Evolutionary conservation across 2,113 vertebrate genomes (phyloP), one percentile per base, ranked within the genome.

Genomic region (Pimephales promelas): DNA sequence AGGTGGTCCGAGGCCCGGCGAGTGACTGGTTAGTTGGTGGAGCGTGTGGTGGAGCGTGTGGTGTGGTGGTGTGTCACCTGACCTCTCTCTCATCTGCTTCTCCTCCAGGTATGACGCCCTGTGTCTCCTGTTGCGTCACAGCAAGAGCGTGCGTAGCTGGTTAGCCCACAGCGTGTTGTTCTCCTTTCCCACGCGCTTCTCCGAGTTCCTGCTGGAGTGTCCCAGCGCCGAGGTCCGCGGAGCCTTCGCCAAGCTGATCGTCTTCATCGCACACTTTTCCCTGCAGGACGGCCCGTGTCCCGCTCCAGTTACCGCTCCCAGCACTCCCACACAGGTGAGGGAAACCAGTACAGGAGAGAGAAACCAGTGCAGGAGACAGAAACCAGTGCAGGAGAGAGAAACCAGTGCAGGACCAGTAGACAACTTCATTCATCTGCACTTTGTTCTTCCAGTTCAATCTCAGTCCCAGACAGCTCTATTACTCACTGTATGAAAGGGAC

Each of bases 241-340:
- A 47, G 97, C 98, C 24, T 98, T 99, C 90, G 96, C 97, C 92
- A 99, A 99, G 93, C 96, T 99, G 88, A 95, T 99, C 49, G 98
- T 99, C 92, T 99, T 99, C 94, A 98, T 99, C 90, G 98, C 98
- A 91, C 98, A 99, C 93, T 99, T 99, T 92, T 98, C 97, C 66
- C 94, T 99, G 93, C 97, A 98, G 96, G 98, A 99, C 0, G 98
- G 98, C 40, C 97, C 98, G 0, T 99, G 97, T 93, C 96, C 97
- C 89, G 96, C 96, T 84, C 97, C 98, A 87, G 96, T 96, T 83
- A 95, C 96, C 83, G 98, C 97, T 79, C 97, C 97, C 79, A 96
- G 96, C 93, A 94, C 98, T 89, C 96, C 97, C 83, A 94, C 94
- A 93, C 97, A 98, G 98, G 98, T 99, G 56, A 57, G 56, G 10